phyloP scores from a whole-genome alignment of 2,797 vertebrate species.

The Moxostoma hubbsi region DNA sequence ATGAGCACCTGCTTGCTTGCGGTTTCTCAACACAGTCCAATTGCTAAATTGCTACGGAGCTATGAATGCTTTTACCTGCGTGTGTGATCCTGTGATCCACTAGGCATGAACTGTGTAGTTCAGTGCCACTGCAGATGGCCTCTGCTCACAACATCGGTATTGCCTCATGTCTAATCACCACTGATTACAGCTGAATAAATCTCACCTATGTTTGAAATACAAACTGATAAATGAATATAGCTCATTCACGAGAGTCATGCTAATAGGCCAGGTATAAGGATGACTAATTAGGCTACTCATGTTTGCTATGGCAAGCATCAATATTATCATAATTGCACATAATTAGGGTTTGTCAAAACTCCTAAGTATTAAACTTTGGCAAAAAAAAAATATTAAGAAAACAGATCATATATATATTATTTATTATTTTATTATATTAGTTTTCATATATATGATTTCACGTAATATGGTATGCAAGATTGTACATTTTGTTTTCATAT shows the following conservation, averaged over 20 bases:
- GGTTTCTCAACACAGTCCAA: background rate
- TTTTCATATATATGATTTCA: too few relatives aligned
- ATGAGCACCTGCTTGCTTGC: slow-evolving; percentile 12
- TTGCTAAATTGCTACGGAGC: background rate
- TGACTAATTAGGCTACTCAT: background rate
- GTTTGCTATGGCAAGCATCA: background rate
- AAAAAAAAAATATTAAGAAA: too few relatives aligned
- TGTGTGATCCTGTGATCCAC: slow-evolving; percentile 44
- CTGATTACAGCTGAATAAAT: slow-evolving; percentile 26
- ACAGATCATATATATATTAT: too few relatives aligned
- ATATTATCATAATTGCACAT: background rate
- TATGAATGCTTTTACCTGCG: slow-evolving; percentile 41
- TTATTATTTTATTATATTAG: too few relatives aligned
- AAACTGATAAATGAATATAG: slow-evolving; percentile 1
- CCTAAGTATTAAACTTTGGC: too few relatives aligned
- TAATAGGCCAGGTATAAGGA: slow-evolving; percentile 1
- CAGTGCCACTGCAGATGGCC: slow-evolving; percentile 40
- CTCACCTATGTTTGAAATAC: slow-evolving; percentile 31
- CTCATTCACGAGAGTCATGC: background rate
- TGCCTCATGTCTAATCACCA: slow-evolving; percentile 29
- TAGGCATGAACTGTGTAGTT: slow-evolving; percentile 23
- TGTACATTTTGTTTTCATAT: too few relatives aligned
- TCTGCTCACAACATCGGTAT: slow-evolving; percentile 21
- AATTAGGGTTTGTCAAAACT: background rate
- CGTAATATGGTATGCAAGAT: too few relatives aligned